Evolutionary conservation across 2,113 vertebrate genomes (phyloP).

Genomic region (Hystrix brachyura): DNA sequence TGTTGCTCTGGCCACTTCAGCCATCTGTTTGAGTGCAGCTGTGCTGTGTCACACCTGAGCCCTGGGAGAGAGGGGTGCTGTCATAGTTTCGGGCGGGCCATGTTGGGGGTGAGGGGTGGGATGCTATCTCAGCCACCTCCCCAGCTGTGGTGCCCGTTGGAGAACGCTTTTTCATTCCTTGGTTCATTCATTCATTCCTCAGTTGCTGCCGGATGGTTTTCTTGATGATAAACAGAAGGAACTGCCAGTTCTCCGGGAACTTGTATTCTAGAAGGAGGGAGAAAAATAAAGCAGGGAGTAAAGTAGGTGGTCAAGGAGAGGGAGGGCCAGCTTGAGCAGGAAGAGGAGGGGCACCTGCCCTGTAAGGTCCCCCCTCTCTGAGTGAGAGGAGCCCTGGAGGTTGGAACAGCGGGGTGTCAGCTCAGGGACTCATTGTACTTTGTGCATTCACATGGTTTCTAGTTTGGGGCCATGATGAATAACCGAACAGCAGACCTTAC

Average conservation of each 20-base stretch:
- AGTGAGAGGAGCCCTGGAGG: background rate
- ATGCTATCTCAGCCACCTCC: background rate
- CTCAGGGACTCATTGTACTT: background rate
- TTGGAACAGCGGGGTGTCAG: background rate
- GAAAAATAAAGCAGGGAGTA: background rate
- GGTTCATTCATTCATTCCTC: background rate
- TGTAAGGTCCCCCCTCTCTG: background rate
- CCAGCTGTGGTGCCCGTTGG: background rate
- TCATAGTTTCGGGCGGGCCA: rapidly evolving
- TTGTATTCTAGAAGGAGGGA: background rate
- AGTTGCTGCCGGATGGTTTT: background rate
- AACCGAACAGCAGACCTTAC: background rate
- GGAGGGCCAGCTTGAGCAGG: rapidly evolving
- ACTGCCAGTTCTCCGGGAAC: background rate
- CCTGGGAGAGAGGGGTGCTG: background rate
- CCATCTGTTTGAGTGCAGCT: background rate
- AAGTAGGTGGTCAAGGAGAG: background rate
- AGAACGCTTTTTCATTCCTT: background rate
- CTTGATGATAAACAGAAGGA: background rate
- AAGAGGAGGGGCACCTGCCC: background rate
- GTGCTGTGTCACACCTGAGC: background rate
- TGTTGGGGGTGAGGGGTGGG: too few relatives aligned
- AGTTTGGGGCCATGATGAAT: background rate
- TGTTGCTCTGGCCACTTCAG: background rate
- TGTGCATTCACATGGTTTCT: background rate